Evolutionary conservation across 2,888 invertebrate species (phyloP).

Genomic region (Drosophila mimica): DNA sequence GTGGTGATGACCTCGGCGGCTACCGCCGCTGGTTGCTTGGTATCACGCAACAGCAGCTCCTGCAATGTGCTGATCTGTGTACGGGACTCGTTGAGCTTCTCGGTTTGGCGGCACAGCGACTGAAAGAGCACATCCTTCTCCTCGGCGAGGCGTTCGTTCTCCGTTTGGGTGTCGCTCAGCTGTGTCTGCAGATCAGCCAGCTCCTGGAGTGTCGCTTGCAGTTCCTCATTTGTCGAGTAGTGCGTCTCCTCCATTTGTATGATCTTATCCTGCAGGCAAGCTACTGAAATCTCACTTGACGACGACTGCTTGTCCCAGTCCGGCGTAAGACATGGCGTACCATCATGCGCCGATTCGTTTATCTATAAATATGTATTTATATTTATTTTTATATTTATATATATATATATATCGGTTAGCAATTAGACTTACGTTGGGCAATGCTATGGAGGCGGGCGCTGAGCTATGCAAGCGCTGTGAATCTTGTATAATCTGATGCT

Average conservation of each 20-base stretch:
- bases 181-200: conserved; percentile 95
- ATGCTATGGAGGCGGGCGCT: conserved; percentile 90
- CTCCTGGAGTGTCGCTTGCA: conserved; percentile 97
- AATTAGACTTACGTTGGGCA: conserved; percentile 83
- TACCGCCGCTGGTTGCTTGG: conserved; percentile 87
- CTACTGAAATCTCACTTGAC: conserved; percentile 95
- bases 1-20: conserved; percentile 89
- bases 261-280: conserved; percentile 96
- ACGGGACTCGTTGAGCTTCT: conserved; percentile 94
- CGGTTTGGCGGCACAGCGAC: conserved; percentile 95
- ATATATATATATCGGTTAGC: not conserved
- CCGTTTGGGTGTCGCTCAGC: conserved; percentile 93
- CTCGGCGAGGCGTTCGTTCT: conserved; percentile 94
- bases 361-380: conserved; percentile 24
- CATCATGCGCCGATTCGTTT: conserved; percentile 76
- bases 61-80: conserved; percentile 93
- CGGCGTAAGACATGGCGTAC: conserved; percentile 90
- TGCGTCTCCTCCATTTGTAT: conserved; percentile 86
- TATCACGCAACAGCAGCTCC: conserved; percentile 89
- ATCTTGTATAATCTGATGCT: conserved; percentile 91
- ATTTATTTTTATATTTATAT: not conserved
- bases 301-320: conserved; percentile 97
- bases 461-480: conserved; percentile 90
- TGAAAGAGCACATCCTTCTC: conserved; percentile 96
- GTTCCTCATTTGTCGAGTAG: conserved; percentile 94